Evolutionary conservation across 2,888 invertebrate species (phyloP), one percentile per base, ranked within the genome.

Genomic region (Cephus spinipes): DNA sequence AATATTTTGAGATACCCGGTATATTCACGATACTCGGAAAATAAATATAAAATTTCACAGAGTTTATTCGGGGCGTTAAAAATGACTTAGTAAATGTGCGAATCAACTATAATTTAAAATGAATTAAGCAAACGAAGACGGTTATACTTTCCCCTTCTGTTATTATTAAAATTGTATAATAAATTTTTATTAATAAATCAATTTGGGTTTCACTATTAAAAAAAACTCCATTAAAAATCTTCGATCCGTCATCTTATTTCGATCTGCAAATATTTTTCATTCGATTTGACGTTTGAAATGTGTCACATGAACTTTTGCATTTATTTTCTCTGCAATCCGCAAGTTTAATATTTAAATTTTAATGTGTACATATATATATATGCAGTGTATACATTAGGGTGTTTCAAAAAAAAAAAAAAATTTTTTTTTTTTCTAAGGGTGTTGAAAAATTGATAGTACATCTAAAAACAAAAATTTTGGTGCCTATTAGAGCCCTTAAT

Each of bases 281-380:
- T 34, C 69, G 32, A 71, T 36, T 71, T 36, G 1, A 30, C 40
- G n/a, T 36, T 40, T 71, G 4, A 69, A 31, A 71, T 33, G 32
- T 31, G 74, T 77, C 75, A 68, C 77, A 68, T 36, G 74, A 71
- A 74, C 69, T 77, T 73, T 73, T 15, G 15, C 1, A 11, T 34
- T 74, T 35, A 30, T 55, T 23, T 55, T 55, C 23, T 55, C 9
- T 23, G 55, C 55, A 9, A 23, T 23, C 55, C 9, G 55, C 68
- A 15, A 69, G 31, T 40, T 69, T 77, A 71, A 34, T 69, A 23
- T 73, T 68, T 73, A 40, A 69, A 36, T 74, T n/a, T 71, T 15
- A 69, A 75, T 77, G 34, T 73, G 73, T 80, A 1, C 3, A 78
- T 82, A 69, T 79, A 76, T 79, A 76, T 73, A 71, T 78, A n/a